phyloP scores from a whole-genome alignment of 2,797 vertebrate species.

The Sebastes melanostomus region DNA sequence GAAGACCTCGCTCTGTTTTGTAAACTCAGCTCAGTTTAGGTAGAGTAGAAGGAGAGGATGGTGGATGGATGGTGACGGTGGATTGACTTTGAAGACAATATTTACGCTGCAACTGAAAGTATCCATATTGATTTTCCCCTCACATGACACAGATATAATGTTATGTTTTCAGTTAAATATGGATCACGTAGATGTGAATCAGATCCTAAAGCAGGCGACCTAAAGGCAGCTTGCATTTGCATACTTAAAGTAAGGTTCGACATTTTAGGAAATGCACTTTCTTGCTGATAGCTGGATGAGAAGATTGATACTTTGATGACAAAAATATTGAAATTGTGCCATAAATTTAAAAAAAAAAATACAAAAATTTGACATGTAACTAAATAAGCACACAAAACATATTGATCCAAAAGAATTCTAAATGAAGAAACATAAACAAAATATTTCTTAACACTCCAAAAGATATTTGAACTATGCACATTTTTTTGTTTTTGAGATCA shows the following conservation, averaged over 20 bases:
- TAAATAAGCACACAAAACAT: too few species aligned
- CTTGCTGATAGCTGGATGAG: too few species aligned
- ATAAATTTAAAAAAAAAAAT: fast-evolving
- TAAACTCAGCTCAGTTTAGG: neutral
- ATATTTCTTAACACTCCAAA: too few species aligned
- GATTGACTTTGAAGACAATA: neutral
- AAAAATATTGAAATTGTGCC: too few species aligned
- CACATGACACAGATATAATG: neutral
- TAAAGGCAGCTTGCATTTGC: neutral
- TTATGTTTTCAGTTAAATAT: neutral
- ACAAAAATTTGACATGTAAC: too few species aligned
- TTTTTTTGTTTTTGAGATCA: too few species aligned
- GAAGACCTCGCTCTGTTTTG: slow-evolving; percentile 22
- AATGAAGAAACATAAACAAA: too few species aligned
- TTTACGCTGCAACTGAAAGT: neutral
- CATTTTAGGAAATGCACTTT: neutral
- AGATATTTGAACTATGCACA: too few species aligned
- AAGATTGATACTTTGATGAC: too few species aligned
- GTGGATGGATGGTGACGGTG: neutral
- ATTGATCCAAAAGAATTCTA: too few species aligned
- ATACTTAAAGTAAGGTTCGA: neutral
- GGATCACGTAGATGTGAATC: neutral
- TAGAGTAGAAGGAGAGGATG: neutral
- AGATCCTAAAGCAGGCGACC: neutral
- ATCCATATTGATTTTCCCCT: neutral